These are phyloP conservation scores for Lasius platythorax DNA, from an alignment of 2,888 invertebrate genomes.

Conservation along the genomic window DNA sequence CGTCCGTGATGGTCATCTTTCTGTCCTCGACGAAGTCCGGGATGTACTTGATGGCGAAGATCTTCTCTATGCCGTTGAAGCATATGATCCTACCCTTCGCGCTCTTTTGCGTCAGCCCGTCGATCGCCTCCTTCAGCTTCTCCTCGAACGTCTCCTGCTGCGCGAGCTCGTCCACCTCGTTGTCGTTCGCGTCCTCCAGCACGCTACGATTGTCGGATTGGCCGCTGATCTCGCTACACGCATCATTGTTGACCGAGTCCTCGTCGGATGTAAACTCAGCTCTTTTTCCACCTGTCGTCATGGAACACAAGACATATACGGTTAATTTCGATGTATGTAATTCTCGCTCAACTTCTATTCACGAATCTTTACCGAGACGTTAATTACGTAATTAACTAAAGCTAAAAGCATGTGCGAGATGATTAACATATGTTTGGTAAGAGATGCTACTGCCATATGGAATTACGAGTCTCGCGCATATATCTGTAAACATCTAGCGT, in stretches of 20 bases:
- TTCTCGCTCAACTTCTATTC: neutral
- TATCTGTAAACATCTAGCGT: neutral
- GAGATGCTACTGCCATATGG: neutral
- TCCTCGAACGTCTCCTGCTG: slow-evolving; percentile 94
- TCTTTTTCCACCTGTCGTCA: slow-evolving; percentile 81
- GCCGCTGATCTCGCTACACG: slow-evolving; percentile 93
- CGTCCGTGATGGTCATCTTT: slow-evolving; percentile 93
- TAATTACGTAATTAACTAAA: slow-evolving; percentile 12
- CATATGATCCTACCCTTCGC: slow-evolving; percentile 93
- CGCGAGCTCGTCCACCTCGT: slow-evolving; percentile 88
- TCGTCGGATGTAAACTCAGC: slow-evolving; percentile 92
- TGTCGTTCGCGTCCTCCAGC: slow-evolving; percentile 87
- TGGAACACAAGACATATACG: too few relatives aligned
- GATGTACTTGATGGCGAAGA: slow-evolving; percentile 92
- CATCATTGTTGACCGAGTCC: slow-evolving; percentile 91
- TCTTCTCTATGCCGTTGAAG: slow-evolving; percentile 90
- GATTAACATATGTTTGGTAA: neutral
- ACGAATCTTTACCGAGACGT: neutral
- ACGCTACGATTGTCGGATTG: slow-evolving; percentile 92
- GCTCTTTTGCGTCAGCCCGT: slow-evolving; percentile 95
- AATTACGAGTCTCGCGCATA: neutral
- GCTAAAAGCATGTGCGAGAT: neutral
- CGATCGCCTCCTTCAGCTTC: slow-evolving; percentile 94
- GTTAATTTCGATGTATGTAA: neutral
- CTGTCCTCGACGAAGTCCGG: slow-evolving; percentile 92